Conservation (phyloP, 2,113 vertebrate genomes). For the Tenrec ecaudatus region DNA sequence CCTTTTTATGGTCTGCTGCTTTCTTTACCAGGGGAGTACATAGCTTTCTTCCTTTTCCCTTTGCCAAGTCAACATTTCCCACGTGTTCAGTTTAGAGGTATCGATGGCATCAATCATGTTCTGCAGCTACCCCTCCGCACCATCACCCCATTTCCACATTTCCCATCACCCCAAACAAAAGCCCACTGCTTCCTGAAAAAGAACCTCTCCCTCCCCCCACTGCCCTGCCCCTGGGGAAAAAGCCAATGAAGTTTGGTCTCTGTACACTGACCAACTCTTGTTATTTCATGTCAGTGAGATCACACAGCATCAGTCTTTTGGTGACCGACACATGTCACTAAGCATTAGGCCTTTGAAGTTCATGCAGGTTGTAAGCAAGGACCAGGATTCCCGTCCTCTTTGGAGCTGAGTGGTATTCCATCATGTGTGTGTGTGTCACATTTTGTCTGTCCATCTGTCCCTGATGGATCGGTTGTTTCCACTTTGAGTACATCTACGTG, state of each 20-base stretch:
- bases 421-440: too few relatives aligned
- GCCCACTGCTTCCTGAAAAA: neutral
- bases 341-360: neutral
- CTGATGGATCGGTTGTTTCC: too few relatives aligned
- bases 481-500: too few relatives aligned
- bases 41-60: neutral
- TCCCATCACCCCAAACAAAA: neutral
- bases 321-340: neutral
- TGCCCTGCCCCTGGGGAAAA: too few relatives aligned
- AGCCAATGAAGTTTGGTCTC: too few relatives aligned
- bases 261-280: neutral
- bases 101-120: neutral
- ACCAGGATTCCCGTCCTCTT: neutral
- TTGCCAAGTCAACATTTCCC: neutral
- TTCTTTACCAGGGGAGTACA: neutral
- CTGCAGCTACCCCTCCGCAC: neutral
- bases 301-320: neutral
- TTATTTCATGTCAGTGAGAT: neutral
- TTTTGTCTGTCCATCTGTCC: too few relatives aligned
- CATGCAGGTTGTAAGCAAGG: neutral
- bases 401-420: neutral
- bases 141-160: neutral
- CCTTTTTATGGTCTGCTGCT: neutral
- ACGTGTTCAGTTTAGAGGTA: neutral
- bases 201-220: neutral